These are phyloP conservation scores for Bubalus kerabau DNA, from an alignment of 2,113 vertebrate genomes.

Conservation along the genomic window DNA sequence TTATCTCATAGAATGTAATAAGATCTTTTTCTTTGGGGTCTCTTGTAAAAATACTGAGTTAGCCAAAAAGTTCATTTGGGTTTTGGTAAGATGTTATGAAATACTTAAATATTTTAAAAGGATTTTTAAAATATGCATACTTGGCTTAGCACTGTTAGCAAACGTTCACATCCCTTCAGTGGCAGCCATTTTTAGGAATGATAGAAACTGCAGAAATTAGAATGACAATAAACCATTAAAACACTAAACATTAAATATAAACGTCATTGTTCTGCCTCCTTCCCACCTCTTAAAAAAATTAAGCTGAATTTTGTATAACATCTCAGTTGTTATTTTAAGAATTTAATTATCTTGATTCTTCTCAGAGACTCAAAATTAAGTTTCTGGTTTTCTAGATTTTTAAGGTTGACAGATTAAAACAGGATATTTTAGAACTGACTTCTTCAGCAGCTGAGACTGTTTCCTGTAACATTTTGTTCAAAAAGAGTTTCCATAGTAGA, in stretches of 20 bases:
- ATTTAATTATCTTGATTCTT: background rate
- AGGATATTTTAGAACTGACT: background rate
- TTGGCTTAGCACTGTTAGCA: background rate
- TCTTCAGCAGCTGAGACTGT: conserved; percentile 21
- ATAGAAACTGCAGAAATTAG: background rate
- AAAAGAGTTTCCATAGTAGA: conserved; percentile 43
- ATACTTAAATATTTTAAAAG: background rate
- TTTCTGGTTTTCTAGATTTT: conserved; percentile 31
- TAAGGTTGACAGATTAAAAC: conserved; percentile 24
- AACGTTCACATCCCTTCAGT: background rate
- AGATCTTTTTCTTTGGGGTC: conserved; percentile 4
- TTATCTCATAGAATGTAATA: conserved; percentile 32
- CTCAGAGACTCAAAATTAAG: background rate
- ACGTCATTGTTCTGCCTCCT: background rate
- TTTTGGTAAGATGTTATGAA: background rate
- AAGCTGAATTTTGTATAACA: background rate
- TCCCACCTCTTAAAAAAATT: background rate
- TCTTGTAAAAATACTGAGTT: background rate
- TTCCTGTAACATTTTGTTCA: conserved; percentile 51
- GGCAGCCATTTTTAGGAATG: background rate
- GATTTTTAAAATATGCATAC: conserved; percentile 8
- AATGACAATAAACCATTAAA: background rate
- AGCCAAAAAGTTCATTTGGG: background rate
- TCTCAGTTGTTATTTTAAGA: background rate
- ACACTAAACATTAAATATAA: background rate